These are phyloP conservation scores for Hippolais icterina DNA, from an alignment of 2,113 vertebrate genomes.

Conservation along the genomic window DNA sequence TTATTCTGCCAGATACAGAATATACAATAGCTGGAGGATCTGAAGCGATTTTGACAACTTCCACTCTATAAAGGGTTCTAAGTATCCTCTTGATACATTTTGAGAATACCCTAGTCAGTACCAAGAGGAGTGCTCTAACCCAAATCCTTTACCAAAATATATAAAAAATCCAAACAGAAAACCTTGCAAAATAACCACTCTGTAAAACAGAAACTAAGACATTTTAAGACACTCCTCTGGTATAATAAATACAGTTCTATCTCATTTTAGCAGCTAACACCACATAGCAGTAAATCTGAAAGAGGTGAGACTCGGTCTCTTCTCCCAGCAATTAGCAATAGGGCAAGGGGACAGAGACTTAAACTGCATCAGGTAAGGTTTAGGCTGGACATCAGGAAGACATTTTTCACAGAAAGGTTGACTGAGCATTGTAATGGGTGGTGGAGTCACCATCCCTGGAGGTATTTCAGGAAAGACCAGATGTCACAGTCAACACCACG, in stretches of 20 bases:
- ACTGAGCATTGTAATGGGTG: background rate
- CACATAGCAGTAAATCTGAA: background rate
- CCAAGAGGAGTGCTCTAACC: background rate
- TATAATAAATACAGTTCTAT: background rate
- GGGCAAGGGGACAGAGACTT: background rate
- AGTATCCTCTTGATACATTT: background rate
- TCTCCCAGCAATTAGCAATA: background rate
- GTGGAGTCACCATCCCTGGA: background rate
- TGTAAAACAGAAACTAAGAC: background rate
- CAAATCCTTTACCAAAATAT: background rate
- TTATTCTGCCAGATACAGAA: background rate
- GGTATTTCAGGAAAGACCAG: background rate
- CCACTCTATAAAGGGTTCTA: background rate
- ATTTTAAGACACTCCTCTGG: background rate
- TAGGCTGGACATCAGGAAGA: background rate
- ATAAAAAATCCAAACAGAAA: background rate
- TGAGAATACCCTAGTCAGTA: background rate
- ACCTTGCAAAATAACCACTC: background rate
- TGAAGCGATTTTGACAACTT: background rate
- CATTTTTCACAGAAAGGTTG: background rate
- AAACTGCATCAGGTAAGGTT: background rate
- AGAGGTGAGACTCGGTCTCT: background rate
- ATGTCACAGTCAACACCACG: background rate
- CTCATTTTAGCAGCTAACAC: background rate
- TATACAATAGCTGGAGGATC: background rate